Percentiles rank a stretch among this genome's conserved stretches.
phyloP scores from a whole-genome alignment of 2,888 invertebrate species.

The Strigamia maritima region DNA sequence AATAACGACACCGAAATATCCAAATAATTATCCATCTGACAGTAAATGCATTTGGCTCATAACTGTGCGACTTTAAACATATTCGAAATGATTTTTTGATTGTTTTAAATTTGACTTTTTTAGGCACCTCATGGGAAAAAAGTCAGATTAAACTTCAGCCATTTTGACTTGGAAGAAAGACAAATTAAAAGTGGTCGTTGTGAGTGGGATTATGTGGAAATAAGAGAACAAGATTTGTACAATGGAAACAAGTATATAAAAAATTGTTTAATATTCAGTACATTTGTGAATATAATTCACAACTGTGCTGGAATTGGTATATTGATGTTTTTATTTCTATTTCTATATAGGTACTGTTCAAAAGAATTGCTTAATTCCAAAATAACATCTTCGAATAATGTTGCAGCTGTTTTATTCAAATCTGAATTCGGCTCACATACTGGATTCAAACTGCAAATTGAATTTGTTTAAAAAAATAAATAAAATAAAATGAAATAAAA shows the following conservation, averaged over 20 bases:
- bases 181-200: not conserved
- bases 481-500: not conserved
- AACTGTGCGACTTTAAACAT: not conserved
- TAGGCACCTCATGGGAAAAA: conserved; percentile 1
- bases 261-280: too few relatives aligned
- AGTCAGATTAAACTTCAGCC: not conserved
- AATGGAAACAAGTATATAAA: not conserved
- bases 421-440: not conserved
- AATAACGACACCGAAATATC: not conserved
- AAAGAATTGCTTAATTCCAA: not conserved
- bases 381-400: not conserved
- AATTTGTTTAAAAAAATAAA: not conserved
- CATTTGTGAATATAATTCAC: too few relatives aligned
- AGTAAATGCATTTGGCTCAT: conserved; percentile 11
- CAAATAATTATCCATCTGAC: not conserved
- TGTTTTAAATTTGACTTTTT: too few relatives aligned
- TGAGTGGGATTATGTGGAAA: not conserved
- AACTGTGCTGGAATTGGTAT: not conserved
- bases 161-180: not conserved
- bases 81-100: not conserved
- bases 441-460: not conserved
- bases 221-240: not conserved
- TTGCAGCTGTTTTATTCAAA: not conserved
- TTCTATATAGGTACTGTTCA: not conserved
- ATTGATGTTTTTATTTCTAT: not conserved